Percentiles rank a stretch among this genome's conserved stretches.
phyloP scores from a whole-genome alignment of 2,888 invertebrate genomes.

The Sinodicranocentrus sp. region DNA sequence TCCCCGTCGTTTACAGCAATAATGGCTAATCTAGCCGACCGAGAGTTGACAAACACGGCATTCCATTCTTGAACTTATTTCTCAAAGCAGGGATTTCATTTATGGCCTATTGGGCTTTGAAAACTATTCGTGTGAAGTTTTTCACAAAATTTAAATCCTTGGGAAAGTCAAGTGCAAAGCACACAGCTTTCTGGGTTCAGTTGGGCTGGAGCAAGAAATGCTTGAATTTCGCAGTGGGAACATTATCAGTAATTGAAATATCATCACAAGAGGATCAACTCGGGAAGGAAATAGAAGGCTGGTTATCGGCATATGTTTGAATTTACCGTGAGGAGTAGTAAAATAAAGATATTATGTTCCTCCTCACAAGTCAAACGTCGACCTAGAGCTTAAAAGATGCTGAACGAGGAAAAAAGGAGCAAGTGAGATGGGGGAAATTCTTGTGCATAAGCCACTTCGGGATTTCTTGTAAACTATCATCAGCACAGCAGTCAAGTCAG shows the following conservation, averaged over 20 bases:
- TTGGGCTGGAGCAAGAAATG: not conserved
- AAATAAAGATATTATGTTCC: not conserved
- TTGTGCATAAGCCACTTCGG: constrained; percentile 58
- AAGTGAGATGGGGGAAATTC: constrained; percentile 54
- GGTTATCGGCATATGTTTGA: constrained; percentile 50
- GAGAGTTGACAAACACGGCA: constrained; percentile 57
- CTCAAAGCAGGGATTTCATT: constrained; percentile 49
- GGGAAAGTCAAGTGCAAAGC: constrained; percentile 22
- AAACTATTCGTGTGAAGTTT: constrained; percentile 2
- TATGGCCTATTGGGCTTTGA: constrained; percentile 39
- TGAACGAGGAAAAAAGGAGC: constrained; percentile 16
- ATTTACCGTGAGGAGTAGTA: constrained; percentile 21
- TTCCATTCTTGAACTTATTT: constrained; percentile 21
- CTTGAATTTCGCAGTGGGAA: too few species aligned
- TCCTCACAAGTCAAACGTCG: constrained; percentile 42
- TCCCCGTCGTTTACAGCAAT: constrained; percentile 24
- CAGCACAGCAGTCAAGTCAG: constrained; percentile 21
- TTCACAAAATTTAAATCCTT: constrained; percentile 3
- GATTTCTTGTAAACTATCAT: constrained; percentile 61
- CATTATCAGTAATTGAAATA: constrained; percentile 15
- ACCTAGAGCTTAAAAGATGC: not conserved
- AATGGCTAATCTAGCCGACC: constrained; percentile 48
- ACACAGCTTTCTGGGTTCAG: not conserved
- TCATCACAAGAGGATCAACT: constrained; percentile 49
- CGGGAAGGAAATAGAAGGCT: constrained; percentile 37